phyloP scores from a whole-genome alignment of 1,140 invertebrate genomes.

The Drosophila parvula region DNA sequence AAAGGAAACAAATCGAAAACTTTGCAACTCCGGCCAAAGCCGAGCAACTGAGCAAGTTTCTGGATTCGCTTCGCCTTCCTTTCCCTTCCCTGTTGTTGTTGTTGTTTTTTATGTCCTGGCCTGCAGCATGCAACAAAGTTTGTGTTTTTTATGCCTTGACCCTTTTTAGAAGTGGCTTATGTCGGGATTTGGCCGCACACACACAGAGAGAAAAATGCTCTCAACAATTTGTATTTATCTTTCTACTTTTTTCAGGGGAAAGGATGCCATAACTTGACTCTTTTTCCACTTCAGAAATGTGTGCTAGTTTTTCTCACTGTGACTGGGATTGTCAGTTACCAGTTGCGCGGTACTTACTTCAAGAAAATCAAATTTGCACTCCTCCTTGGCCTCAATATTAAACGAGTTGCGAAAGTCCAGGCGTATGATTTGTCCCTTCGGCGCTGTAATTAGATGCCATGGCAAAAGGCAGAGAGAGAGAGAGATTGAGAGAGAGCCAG shows the following conservation, averaged over 20 bases:
- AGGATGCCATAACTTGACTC: too few species aligned
- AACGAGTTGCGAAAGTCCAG: constrained; percentile 94
- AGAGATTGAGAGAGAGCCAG: neutral
- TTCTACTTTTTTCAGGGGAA: too few species aligned
- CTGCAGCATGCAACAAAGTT: constrained; percentile 41
- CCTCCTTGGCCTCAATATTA: constrained; percentile 89
- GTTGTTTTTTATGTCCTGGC: neutral
- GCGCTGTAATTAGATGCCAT: constrained; percentile 87
- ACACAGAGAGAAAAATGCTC: neutral
- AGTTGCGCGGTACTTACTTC: constrained; percentile 86
- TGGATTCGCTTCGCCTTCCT: neutral
- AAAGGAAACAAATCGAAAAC: constrained; percentile 61
- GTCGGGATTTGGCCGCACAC: constrained; percentile 1
- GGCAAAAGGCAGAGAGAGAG: neutral
- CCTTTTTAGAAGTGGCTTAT: constrained; percentile 23
- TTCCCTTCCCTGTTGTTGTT: neutral
- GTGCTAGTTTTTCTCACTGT: constrained; percentile 4
- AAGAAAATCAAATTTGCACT: constrained; percentile 93
- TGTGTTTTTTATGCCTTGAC: constrained; percentile 32
- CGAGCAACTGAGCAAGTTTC: constrained; percentile 48
- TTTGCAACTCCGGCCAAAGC: constrained; percentile 35
- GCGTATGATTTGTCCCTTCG: constrained; percentile 89
- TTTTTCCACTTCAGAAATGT: too few species aligned
- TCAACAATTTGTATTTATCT: neutral
- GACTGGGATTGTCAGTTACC: neutral